Evolutionary conservation across 2,113 vertebrate species (phyloP).

Genomic region (Sakesphorus luctuosus): DNA sequence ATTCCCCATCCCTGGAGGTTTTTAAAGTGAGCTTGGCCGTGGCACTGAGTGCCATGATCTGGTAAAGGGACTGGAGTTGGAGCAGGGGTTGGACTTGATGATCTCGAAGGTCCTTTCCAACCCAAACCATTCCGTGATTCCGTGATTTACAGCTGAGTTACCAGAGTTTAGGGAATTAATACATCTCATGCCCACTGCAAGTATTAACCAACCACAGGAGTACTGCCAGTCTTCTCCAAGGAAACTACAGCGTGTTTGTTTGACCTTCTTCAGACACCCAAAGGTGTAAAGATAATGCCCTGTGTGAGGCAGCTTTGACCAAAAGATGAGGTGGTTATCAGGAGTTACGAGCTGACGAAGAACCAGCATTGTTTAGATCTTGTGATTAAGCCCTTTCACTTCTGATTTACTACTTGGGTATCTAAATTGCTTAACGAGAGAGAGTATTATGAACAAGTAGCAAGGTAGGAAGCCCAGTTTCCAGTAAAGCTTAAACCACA

Average conservation of each 20-base stretch:
- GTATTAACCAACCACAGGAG: neutral
- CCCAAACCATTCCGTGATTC: no score
- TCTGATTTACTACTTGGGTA: neutral
- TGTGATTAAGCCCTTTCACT: slow-evolving; percentile 9
- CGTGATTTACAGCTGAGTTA: neutral
- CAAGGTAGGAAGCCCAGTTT: neutral
- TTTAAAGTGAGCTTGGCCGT: no score
- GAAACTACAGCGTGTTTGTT: neutral
- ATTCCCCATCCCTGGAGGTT: no score
- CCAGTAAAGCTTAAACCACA: neutral
- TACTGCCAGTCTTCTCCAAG: rapidly evolving
- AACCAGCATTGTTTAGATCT: neutral
- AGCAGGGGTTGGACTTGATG: no score
- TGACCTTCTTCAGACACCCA: neutral
- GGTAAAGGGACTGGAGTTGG: no score
- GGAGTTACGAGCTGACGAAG: neutral
- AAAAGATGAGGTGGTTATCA: neutral
- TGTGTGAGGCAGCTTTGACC: neutral
- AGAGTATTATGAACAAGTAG: neutral
- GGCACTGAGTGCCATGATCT: no score
- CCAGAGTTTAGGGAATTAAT: neutral
- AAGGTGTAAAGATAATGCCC: neutral
- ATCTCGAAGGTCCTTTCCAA: no score
- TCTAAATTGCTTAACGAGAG: neutral
- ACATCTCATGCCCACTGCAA: neutral